A percentile compares a stretch with the other conserved stretches of the same genome.
Evolutionary conservation across 2,888 invertebrate genomes (phyloP).

Genomic region (Lutraria lutraria): DNA sequence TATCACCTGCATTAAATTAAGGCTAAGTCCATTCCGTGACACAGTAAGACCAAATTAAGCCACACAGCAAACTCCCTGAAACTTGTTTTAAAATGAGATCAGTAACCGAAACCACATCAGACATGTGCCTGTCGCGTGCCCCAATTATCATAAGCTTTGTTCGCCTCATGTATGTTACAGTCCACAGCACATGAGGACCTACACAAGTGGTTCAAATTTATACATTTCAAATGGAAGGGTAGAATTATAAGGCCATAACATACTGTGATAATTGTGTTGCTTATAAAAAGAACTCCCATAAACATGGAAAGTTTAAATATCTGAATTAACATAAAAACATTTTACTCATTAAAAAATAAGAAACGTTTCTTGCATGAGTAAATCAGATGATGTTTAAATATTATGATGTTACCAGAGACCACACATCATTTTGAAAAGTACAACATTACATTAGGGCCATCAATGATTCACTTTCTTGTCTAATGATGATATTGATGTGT

Average conservation of each 20-base stretch:
- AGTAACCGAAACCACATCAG: conserved; percentile 47
- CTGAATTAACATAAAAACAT: neutral
- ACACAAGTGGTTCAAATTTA: conserved; percentile 25
- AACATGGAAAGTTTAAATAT: neutral
- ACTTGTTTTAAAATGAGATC: neutral
- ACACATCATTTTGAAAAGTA: too few species aligned
- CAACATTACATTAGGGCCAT: too few species aligned
- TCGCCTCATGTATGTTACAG: conserved; percentile 14
- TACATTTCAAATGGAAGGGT: neutral
- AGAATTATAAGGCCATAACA: neutral
- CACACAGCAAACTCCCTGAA: neutral
- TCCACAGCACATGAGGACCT: conserved; percentile 37
- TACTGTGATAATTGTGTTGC: too few species aligned
- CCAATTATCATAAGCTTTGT: conserved; percentile 49
- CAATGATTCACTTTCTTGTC: too few species aligned
- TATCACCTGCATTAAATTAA: conserved; percentile 16
- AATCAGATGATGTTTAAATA: too few species aligned
- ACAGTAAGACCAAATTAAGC: neutral
- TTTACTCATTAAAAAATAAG: neutral
- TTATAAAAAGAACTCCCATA: neutral
- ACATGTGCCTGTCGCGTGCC: conserved; percentile 64
- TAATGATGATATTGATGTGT: too few species aligned
- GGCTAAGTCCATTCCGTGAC: neutral
- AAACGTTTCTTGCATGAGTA: too few species aligned
- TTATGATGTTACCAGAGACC: too few species aligned